Conservation (phyloP, 1,140 invertebrate genomes). For the Diorhabda sublineata region DNA sequence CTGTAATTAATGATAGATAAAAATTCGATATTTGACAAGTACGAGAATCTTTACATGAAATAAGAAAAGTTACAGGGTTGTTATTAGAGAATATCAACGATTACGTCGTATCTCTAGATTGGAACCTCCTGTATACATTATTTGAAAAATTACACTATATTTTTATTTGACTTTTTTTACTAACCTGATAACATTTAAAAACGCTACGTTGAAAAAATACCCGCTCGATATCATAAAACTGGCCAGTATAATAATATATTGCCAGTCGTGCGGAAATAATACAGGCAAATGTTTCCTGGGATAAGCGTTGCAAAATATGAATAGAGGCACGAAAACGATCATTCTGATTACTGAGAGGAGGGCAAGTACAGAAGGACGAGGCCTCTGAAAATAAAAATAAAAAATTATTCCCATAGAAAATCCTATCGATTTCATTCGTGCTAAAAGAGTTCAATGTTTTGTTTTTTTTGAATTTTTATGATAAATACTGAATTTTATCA, state of each 20-base stretch:
- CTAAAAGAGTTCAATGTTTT: too few species aligned
- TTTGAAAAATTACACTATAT: neutral
- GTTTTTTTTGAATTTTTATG: too few species aligned
- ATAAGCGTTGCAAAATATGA: conserved; percentile 18
- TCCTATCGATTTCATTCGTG: neutral
- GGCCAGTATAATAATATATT: conserved; percentile 17
- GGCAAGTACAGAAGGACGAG: neutral
- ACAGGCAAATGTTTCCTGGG: conserved; percentile 16
- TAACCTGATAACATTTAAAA: conserved; percentile 14
- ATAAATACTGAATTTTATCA: too few species aligned
- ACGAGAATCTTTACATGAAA: too few species aligned
- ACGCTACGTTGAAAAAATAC: conserved; percentile 17
- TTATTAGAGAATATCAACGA: too few species aligned
- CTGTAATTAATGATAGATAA: too few species aligned
- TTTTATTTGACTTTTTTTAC: neutral
- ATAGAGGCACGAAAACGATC: conserved; percentile 11
- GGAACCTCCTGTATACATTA: too few species aligned
- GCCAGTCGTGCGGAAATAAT: conserved; percentile 19
- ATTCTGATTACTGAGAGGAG: conserved; percentile 7
- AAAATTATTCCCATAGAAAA: neutral
- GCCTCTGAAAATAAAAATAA: conserved; percentile 5
- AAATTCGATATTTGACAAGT: too few species aligned
- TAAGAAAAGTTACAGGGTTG: too few species aligned
- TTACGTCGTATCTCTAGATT: too few species aligned
- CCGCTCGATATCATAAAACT: conserved; percentile 17